A percentile compares a stretch with the other conserved stretches of the same genome.
These are phyloP conservation scores for Myiotriccus ornatus DNA, from an alignment of 2,797 vertebrate species.

Conservation along the genomic window DNA sequence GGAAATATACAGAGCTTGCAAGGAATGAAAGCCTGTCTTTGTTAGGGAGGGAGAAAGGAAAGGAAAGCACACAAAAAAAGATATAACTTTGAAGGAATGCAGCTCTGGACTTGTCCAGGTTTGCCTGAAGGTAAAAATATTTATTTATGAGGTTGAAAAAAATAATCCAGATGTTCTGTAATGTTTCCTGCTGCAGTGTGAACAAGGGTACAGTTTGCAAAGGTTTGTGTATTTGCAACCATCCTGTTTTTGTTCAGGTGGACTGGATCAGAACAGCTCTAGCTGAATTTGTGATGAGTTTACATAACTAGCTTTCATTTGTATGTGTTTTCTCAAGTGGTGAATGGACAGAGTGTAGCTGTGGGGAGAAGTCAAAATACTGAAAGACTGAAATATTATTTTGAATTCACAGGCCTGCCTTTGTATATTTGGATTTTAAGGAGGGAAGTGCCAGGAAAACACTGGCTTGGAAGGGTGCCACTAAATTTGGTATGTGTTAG, in stretches of 20 bases:
- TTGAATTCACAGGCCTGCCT: slow-evolving; percentile 69
- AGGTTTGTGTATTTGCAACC: background rate
- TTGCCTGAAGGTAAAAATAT: slow-evolving; percentile 48
- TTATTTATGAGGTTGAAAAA: background rate
- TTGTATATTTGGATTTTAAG: slow-evolving; percentile 69
- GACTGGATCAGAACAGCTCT: background rate
- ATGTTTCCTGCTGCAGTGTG: background rate
- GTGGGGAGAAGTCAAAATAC: slow-evolving; percentile 18
- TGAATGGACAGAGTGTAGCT: slow-evolving; percentile 7
- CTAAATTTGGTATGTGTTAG: slow-evolving; percentile 18
- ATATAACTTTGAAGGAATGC: slow-evolving; percentile 69
- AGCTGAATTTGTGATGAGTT: background rate
- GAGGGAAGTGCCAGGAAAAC: slow-evolving; percentile 64
- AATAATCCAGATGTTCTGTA: background rate
- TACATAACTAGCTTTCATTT: background rate
- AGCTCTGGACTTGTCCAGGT: slow-evolving; percentile 68
- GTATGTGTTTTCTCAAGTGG: slow-evolving; percentile 22
- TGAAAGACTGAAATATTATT: slow-evolving; percentile 72
- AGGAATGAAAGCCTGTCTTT: background rate
- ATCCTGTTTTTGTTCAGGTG: background rate
- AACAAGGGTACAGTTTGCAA: background rate
- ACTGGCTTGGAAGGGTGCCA: slow-evolving; percentile 48
- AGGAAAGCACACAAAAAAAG: background rate
- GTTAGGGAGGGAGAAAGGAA: background rate
- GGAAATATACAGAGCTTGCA: background rate